Base-by-base conservation (phyloP, 2,888 invertebrate species). In the Sinohyriopsis cumingii region DNA sequence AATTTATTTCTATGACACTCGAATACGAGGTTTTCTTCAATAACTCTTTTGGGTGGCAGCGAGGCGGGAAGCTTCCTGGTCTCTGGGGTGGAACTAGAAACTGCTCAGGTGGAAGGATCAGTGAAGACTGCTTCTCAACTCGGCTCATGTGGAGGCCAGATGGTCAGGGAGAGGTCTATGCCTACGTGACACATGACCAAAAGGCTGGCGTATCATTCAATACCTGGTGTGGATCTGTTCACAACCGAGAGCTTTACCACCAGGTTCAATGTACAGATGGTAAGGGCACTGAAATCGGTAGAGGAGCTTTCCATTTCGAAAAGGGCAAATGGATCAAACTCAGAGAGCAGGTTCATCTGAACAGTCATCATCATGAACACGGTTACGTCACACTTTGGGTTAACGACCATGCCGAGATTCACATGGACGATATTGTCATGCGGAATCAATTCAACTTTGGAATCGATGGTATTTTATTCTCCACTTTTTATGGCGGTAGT, bases 91-190 rank as follows among this genome's bases (percentile, higher is more conserved):
- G 79, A n/a, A 66, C 65, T 19, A 72, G 73, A 24, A 69, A 71
- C 18, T 84, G 82, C 56, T 84, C 82, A 18, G 82, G 83, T 7
- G 83, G 82, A 20, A 68, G 78, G 12, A 73, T 75, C 28, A 69
- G 81, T 12, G 73, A 77, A 25, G 69, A 74, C 54, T 85, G 85
- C 59, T 82, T 85, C 65, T 82, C 83, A 18, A 82, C 82, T 1
- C 66, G 85, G 12, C 75, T 84, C 25, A 85, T 86, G 85, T 86
- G 83, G 84, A 72, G 85, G 0, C 33, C 67, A 12, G 55, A 78
- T 19, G 84, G 85, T 7, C 81, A 82, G 53, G 84, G 83, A 1
- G 85, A 84, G 67, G 80, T 80, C 19, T 85, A 86, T 64, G 74
- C 80, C n/a, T 86, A 86, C 65, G 76, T 84, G n/a, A 77, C 82